Evolutionary conservation across 2,888 invertebrate species (phyloP), one percentile per base, ranked within the genome.

Genomic region (Eledone cirrhosa): DNA sequence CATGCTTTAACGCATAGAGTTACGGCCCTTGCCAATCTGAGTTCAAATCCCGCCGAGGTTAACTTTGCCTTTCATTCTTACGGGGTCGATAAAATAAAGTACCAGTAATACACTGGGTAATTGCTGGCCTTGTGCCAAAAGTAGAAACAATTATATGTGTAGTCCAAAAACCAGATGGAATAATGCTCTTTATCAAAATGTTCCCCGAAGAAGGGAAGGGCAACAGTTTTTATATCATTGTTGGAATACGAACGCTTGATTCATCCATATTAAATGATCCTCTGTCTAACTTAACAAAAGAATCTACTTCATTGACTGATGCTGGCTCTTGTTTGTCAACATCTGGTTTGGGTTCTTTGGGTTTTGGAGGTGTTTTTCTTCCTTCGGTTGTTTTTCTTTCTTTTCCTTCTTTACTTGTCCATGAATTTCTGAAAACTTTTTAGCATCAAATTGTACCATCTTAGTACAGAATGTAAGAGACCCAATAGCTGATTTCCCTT

Each of bases 181-280:
- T 97, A 98, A 92, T 97, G 93, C 90, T 97, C 95, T 13, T 96
- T 93, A 91, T 99, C 99, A 90, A 99, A 99, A 92, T 99, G 96
- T 90, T 97, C 94, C 96, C 97, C 99, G 93, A 99, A 99, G 91
- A 97, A 98, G 0, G 98, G 97, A 90, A 99, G 94, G 80, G 99
- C 98, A 89, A 95, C 95, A 13, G 94, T 92, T 78, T 86, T 84
- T 89, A 96, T 97, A 47, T 96, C 97, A 91, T 99, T 96, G 89
- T 99, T 99, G 78, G 98, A 98, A 92, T 99, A 99, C 87, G 93
- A 94, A 83, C 98, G 94, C 92, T 99, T 99, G 93, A 99, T 90
- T 97, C 97, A 87, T 99, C 99, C 93, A 99, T 94, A 89, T 95
- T 94, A 91, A 98, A 99, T 16, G 94, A 95, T 80, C 87, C 86